Evolutionary conservation across 2,113 vertebrate genomes (phyloP), one percentile per base, ranked within the genome.

Genomic region (Pongo pygmaeus): DNA sequence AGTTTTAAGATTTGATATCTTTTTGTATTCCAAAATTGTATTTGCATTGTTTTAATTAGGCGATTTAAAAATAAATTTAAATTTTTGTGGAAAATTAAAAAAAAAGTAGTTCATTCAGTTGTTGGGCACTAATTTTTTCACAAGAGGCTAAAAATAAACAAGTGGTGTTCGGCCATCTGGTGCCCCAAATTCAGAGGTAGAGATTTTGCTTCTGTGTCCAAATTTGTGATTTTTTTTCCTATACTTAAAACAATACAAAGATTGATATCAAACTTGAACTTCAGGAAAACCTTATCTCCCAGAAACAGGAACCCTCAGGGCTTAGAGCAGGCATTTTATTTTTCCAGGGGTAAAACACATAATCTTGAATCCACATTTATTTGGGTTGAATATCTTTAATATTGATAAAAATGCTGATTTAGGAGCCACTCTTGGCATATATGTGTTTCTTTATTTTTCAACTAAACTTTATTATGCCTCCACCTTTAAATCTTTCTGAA

Each of bases 141-240:
- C 52, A 74, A 90, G 9, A 80, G 64, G 52, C 43, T 79, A 78
- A 86, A 94, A 64, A 84, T 69, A 93, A 94, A 80, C 80, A 67
- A 52, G 20, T n/a, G 74, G 43, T 61, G 27, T 93, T 61, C 81
- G 85, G 57, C 79, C 79, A 94, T 94, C 74, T 81, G 79, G n/a
- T 93, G 64, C 40, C 72, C 80, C 35, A 96, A 83, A 86, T 96
- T 90, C 43, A 52, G 35, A 64, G 30, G 35, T 17, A 89, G 79
- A 81, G n/a, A 94, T 94, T 94, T 89, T 85, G 57, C 78, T 96
- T 78, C n/a, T 46, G 67, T 35, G 40, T 30, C 78, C 48, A 61
- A 77, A 75, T 80, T 92, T 74, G 55, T 84, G 52, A 81, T 40
- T 84, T 84, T 92, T 89, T 94, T 80, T 70, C 61, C 23, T 48